phyloP scores from a whole-genome alignment of 2,888 invertebrate species.

The Perizoma flavofasciatum region DNA sequence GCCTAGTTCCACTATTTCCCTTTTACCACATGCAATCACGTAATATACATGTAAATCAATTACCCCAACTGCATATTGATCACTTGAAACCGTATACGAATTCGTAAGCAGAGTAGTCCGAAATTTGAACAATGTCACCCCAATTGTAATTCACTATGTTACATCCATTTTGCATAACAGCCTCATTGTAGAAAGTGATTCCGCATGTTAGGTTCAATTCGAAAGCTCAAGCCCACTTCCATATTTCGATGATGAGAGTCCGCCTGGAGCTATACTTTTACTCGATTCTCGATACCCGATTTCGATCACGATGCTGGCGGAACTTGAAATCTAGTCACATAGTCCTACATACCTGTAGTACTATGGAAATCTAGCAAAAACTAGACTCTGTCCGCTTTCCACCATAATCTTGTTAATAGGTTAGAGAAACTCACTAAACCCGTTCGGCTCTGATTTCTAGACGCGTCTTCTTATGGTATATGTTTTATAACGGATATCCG shows the following conservation, averaged over 20 bases:
- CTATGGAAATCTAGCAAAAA: slow-evolving; percentile 76
- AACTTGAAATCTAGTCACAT: slow-evolving; percentile 66
- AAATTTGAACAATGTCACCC: slow-evolving; percentile 54
- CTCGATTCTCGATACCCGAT: slow-evolving; percentile 64
- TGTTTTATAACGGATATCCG: slow-evolving; percentile 55
- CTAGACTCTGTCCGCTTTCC: slow-evolving; percentile 76
- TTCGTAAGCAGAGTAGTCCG: slow-evolving; percentile 46
- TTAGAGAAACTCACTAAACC: slow-evolving; percentile 74
- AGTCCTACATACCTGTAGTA: slow-evolving; percentile 66
- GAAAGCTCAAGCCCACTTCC: slow-evolving; percentile 78
- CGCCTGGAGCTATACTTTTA: slow-evolving; percentile 77
- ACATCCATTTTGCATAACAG: slow-evolving; percentile 78
- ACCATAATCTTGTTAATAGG: slow-evolving; percentile 77
- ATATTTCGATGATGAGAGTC: slow-evolving; percentile 70
- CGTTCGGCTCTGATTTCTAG: slow-evolving; percentile 66
- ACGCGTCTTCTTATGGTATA: slow-evolving; percentile 54
- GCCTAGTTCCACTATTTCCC: slow-evolving; percentile 33
- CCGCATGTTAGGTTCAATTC: slow-evolving; percentile 62
- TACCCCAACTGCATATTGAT: slow-evolving; percentile 41
- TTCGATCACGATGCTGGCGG: slow-evolving; percentile 65
- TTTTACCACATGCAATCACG: slow-evolving; percentile 39
- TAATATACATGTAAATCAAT: slow-evolving; percentile 38
- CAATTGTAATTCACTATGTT: slow-evolving; percentile 78
- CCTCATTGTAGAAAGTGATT: slow-evolving; percentile 79
- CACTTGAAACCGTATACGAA: slow-evolving; percentile 61